Percentiles rank a stretch among this genome's conserved stretches.
phyloP scores from a whole-genome alignment of 1,140 invertebrate species.

The Aphis craccivora region DNA sequence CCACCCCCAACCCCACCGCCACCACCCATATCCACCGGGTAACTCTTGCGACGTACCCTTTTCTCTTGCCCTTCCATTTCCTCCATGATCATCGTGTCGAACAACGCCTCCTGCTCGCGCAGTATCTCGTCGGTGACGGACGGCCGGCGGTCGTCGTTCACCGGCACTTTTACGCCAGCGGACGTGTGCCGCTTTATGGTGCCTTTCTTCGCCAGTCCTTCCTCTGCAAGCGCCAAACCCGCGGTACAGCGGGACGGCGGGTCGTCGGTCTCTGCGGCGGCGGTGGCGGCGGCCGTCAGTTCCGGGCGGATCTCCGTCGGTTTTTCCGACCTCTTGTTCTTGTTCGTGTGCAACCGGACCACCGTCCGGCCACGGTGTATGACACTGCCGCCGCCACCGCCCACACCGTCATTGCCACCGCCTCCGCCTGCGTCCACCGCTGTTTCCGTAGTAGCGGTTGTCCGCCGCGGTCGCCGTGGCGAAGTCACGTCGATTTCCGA shows the following conservation, averaged over 20 bases:
- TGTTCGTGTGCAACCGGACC: conserved; percentile 73
- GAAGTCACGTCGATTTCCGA: conserved; percentile 81
- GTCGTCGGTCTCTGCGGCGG: too few species aligned
- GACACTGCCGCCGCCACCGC: conserved; percentile 65
- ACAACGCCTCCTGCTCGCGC: conserved; percentile 63
- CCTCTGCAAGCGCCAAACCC: not conserved
- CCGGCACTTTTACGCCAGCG: conserved; percentile 52
- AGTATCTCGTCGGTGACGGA: conserved; percentile 60
- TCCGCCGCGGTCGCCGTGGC: conserved; percentile 64
- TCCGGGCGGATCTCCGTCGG: conserved; percentile 74
- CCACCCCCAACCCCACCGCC: conserved; percentile 51
- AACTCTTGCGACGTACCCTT: conserved; percentile 42
- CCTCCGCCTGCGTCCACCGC: conserved; percentile 59
- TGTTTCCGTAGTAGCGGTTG: not conserved
- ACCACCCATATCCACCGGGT: conserved; percentile 61
- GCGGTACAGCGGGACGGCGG: not conserved
- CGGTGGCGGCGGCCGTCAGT: conserved; percentile 68
- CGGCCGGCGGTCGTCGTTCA: conserved; percentile 52
- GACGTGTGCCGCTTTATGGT: conserved; percentile 59
- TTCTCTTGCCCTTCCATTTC: conserved; percentile 61
- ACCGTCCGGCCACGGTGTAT: conserved; percentile 76
- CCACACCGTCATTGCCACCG: conserved; percentile 55
- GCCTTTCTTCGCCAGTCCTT: conserved; percentile 56
- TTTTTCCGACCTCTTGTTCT: conserved; percentile 68
- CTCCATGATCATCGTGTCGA: conserved; percentile 66